Conservation (phyloP, 1,140 invertebrate genomes). For the Coelopa frigida region DNA sequence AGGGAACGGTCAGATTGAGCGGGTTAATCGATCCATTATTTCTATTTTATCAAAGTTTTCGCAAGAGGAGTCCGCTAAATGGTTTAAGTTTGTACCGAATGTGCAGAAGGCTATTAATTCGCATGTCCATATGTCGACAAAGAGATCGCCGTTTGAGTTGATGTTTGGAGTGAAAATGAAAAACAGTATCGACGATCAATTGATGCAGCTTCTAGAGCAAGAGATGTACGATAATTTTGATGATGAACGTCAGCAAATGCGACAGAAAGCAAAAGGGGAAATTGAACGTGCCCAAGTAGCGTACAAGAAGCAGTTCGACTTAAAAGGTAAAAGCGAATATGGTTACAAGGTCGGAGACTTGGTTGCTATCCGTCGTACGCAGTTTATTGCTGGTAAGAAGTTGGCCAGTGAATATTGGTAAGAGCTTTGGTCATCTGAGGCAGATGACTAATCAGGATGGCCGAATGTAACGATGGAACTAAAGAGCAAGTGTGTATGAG, state of each 20-base stretch:
- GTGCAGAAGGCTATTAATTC: conserved; percentile 32
- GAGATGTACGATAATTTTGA: conserved; percentile 22
- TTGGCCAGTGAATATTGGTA: conserved; percentile 24
- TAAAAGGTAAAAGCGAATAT: conserved; percentile 21
- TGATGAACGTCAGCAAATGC: conserved; percentile 10
- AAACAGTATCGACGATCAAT: conserved; percentile 22
- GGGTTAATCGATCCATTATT: conserved; percentile 1
- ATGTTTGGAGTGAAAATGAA: conserved; percentile 30
- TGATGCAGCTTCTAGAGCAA: conserved; percentile 24
- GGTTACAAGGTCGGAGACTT: conserved; percentile 32
- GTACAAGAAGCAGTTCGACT: conserved; percentile 29
- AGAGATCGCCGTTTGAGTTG: conserved; percentile 35
- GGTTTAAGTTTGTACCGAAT: conserved; percentile 27
- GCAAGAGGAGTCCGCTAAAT: conserved; percentile 22
- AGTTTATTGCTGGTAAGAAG: conserved; percentile 34
- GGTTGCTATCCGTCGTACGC: conserved; percentile 41
- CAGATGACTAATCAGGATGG: conserved; percentile 14
- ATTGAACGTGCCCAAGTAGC: conserved; percentile 37
- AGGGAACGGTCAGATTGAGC: conserved; percentile 8
- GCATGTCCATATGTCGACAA: conserved; percentile 29
- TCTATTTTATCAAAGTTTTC: conserved; percentile 18
- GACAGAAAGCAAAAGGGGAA: conserved; percentile 23
- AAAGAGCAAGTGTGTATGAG: too few relatives aligned
- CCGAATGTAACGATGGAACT: conserved; percentile 9
- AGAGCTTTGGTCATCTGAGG: conserved; percentile 3